These are phyloP conservation scores for Tragelaphus buxtoni DNA, from an alignment of 2,113 vertebrate genomes.

Conservation along the genomic window DNA sequence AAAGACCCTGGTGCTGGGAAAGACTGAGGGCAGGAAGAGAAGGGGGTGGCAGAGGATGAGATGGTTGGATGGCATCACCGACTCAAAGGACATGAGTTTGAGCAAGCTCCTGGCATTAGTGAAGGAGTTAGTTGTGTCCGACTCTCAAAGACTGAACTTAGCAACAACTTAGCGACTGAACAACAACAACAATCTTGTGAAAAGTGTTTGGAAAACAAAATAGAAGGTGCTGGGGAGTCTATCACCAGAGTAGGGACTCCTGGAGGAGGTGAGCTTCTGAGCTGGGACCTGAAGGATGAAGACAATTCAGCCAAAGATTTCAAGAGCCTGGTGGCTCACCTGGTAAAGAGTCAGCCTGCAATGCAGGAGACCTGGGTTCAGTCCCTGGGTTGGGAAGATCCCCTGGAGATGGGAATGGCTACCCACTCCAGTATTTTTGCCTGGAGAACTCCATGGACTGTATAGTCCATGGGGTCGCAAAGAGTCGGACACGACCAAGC, in stretches of 20 bases:
- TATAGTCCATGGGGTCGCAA: background rate
- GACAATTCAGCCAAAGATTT: background rate
- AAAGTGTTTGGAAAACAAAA: background rate
- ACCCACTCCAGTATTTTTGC: background rate
- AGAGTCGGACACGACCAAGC: background rate
- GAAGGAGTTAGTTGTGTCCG: background rate
- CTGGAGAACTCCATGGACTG: background rate
- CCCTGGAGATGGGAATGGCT: background rate
- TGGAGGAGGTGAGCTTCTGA: background rate
- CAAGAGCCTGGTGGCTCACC: background rate
- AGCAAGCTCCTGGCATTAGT: background rate
- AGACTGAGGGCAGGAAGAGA: background rate
- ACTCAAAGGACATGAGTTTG: background rate
- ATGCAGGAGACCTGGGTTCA: background rate
- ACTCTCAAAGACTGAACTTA: background rate
- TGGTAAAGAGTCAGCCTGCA: background rate
- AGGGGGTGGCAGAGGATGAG: background rate
- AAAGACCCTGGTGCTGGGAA: background rate
- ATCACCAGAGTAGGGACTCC: background rate
- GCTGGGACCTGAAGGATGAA: background rate
- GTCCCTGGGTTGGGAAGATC: background rate
- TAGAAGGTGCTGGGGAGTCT: background rate
- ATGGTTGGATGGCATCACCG: background rate
- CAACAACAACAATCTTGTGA: background rate
- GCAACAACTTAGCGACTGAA: background rate